A percentile compares a stretch with the other conserved stretches of the same genome.
Conservation (phyloP, 2,797 vertebrate genomes). For the Hypotaenidia okinawae region DNA sequence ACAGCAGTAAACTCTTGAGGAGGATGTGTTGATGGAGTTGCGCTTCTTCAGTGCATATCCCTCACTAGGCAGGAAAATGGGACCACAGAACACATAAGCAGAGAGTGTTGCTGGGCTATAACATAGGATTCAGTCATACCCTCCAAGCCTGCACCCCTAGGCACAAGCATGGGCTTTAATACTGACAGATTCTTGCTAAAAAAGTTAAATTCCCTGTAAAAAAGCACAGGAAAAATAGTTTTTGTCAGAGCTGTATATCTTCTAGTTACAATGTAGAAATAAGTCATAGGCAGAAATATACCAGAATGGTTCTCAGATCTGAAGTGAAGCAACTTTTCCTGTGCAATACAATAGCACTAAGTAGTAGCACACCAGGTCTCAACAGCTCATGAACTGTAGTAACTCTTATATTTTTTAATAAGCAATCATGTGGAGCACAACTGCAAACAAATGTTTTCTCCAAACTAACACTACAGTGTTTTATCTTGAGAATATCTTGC, state of each 20-base stretch:
- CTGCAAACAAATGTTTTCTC: neutral
- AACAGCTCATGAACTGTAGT: neutral
- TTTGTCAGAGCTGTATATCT: neutral
- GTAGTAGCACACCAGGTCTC: neutral
- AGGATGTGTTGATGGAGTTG: neutral
- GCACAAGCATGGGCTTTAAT: neutral
- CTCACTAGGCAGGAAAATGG: neutral
- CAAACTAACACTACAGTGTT: neutral
- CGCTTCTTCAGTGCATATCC: neutral
- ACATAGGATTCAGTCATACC: neutral
- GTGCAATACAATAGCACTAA: neutral
- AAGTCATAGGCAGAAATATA: neutral
- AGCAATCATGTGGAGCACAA: neutral
- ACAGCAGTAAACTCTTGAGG: neutral
- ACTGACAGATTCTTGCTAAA: neutral
- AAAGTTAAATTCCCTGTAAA: neutral
- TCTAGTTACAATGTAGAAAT: neutral
- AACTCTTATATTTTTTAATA: neutral
- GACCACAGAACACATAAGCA: neutral
- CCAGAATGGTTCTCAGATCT: neutral
- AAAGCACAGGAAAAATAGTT: neutral
- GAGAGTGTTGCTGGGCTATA: neutral
- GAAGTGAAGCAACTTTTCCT: neutral
- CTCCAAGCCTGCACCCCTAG: neutral
- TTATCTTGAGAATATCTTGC: neutral